These are phyloP conservation scores for Drosophila greeni DNA, from an alignment of 2,888 invertebrate species.

Conservation along the genomic window DNA sequence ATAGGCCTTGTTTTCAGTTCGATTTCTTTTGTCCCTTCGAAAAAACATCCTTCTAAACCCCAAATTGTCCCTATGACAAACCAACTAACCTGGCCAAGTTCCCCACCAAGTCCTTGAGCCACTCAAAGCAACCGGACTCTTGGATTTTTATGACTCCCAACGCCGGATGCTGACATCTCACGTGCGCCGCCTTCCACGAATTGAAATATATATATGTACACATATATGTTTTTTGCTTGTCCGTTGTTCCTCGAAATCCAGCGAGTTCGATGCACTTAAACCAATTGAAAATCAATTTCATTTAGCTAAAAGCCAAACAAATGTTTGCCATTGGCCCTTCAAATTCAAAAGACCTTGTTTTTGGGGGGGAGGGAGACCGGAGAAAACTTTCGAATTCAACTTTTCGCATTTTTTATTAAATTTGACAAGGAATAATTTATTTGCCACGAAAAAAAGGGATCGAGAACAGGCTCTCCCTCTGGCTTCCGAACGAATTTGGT, in stretches of 20 bases:
- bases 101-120: neutral
- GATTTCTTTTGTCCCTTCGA: no score
- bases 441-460: constrained; percentile 12
- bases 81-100: neutral
- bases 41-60: no score
- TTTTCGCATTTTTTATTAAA: constrained; percentile 57
- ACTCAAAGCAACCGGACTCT: neutral
- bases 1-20: no score
- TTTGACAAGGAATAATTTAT: constrained; percentile 64
- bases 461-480: neutral
- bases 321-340: constrained; percentile 44
- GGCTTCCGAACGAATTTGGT: constrained; percentile 23
- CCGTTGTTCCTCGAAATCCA: neutral
- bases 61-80: neutral
- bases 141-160: constrained; percentile 21
- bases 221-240: neutral
- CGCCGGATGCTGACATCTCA: constrained; percentile 32
- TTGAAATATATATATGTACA: constrained; percentile 1
- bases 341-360: constrained; percentile 43
- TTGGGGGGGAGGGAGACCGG: no score
- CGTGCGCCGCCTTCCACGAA: constrained; percentile 24
- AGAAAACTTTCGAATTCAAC: constrained; percentile 36
- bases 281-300: constrained; percentile 68
- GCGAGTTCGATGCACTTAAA: constrained; percentile 55
- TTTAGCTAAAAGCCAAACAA: constrained; percentile 68